A percentile compares a stretch with the other conserved stretches of the same genome.
Evolutionary conservation across 2,797 vertebrate species (phyloP).

Genomic region (Anguilla anguilla): DNA sequence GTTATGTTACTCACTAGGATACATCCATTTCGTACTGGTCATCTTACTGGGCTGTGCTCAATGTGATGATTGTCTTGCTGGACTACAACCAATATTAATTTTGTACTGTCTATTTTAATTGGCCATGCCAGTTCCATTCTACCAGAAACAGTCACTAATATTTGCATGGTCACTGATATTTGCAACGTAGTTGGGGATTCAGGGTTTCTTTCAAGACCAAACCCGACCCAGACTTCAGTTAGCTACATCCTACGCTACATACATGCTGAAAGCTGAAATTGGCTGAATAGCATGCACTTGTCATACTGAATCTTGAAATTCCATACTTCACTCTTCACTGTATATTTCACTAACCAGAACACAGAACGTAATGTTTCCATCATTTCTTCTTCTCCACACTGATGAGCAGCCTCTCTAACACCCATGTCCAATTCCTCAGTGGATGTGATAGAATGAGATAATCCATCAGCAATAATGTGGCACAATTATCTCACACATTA

Average conservation of each 20-base stretch:
- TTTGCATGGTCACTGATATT: too few species aligned
- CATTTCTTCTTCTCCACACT: neutral
- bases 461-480: neutral
- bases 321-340: neutral
- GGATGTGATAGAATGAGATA: constrained; percentile 36
- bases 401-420: neutral
- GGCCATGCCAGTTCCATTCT: too few species aligned
- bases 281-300: neutral
- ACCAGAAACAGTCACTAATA: too few species aligned
- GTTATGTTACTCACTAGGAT: too few species aligned
- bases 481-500: neutral
- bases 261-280: neutral
- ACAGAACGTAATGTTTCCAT: neutral
- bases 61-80: too few species aligned
- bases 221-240: neutral
- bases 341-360: neutral
- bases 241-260: neutral
- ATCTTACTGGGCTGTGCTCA: too few species aligned
- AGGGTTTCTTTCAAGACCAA: neutral
- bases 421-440: neutral
- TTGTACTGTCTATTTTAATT: too few species aligned
- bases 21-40: too few species aligned
- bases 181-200: too few species aligned
- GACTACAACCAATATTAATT: too few species aligned
- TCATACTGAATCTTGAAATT: neutral